These are phyloP conservation scores for Venusia cambrica DNA, from an alignment of 2,888 invertebrate species.

Conservation along the genomic window DNA sequence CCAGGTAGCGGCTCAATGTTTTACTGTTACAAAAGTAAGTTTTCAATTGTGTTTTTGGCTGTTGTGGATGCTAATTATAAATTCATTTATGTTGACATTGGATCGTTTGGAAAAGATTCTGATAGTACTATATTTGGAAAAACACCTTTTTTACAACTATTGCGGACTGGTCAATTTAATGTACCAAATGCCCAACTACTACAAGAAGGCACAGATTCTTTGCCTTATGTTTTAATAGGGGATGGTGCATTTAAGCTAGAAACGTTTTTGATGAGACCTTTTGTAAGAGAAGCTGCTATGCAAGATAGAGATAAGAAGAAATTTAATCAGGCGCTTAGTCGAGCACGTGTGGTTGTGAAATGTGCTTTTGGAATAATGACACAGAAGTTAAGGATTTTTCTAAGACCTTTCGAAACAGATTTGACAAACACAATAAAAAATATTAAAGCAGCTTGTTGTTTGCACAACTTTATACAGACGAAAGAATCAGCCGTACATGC, in stretches of 20 bases:
- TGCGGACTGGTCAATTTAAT: neutral
- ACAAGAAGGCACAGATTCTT: neutral
- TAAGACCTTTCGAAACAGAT: constrained; percentile 20
- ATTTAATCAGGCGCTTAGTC: constrained; percentile 22
- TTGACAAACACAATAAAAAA: constrained; percentile 17
- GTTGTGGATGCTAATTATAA: too few species aligned
- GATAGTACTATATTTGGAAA: constrained; percentile 19
- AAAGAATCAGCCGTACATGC: too few species aligned
- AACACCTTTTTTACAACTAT: constrained; percentile 1
- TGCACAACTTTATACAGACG: neutral
- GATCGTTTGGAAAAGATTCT: constrained; percentile 10
- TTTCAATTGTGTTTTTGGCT: too few species aligned
- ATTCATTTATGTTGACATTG: too few species aligned
- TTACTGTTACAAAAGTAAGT: constrained; percentile 6
- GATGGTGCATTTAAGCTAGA: constrained; percentile 8
- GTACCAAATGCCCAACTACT: neutral
- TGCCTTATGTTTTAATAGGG: constrained; percentile 6
- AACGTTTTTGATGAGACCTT: constrained; percentile 22
- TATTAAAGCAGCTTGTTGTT: neutral
- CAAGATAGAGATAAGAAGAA: constrained; percentile 20
- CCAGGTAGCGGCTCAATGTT: constrained; percentile 9
- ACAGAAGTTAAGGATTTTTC: constrained; percentile 22
- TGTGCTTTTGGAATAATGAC: constrained; percentile 24
- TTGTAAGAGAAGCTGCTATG: constrained; percentile 20
- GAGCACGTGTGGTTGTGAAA: constrained; percentile 23